phyloP scores from a whole-genome alignment of 2,113 vertebrate genomes.

The Psephotus haematonotus region DNA sequence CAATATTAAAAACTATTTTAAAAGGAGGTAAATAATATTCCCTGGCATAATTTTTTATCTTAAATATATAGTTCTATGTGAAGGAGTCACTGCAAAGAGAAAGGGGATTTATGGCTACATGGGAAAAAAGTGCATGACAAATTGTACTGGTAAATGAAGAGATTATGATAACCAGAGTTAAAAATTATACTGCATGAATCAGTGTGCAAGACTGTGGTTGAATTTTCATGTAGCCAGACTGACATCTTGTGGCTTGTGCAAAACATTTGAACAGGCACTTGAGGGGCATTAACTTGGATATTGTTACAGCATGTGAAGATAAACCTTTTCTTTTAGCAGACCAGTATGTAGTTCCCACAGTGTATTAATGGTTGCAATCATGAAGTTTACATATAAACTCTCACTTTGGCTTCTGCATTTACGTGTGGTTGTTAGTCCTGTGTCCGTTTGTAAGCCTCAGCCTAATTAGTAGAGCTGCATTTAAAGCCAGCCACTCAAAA shows the following conservation, averaged over 20 bases:
- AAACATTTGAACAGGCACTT: not conserved
- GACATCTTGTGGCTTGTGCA: constrained; percentile 58
- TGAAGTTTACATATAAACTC: not conserved
- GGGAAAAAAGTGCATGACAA: not conserved
- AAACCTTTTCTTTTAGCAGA: not conserved
- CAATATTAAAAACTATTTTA: not conserved
- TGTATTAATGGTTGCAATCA: not conserved
- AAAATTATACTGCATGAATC: not conserved
- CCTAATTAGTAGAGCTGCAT: not conserved
- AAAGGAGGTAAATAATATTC: not conserved
- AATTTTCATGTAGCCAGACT: constrained; percentile 31
- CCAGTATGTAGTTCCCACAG: not conserved
- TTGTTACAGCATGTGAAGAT: not conserved
- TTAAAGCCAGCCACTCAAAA: not conserved
- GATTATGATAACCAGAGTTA: not conserved
- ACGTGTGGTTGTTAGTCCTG: not conserved
- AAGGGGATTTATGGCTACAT: not conserved
- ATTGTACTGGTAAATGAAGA: not conserved
- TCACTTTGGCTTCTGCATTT: not conserved
- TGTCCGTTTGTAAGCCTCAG: not conserved
- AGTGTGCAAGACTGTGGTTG: not conserved
- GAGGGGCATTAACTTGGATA: not conserved
- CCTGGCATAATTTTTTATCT: not conserved
- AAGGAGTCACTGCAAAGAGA: not conserved
- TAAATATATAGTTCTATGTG: not conserved